phyloP scores from a whole-genome alignment of 2,797 vertebrate species.

The Propithecus deckenii region DNA sequence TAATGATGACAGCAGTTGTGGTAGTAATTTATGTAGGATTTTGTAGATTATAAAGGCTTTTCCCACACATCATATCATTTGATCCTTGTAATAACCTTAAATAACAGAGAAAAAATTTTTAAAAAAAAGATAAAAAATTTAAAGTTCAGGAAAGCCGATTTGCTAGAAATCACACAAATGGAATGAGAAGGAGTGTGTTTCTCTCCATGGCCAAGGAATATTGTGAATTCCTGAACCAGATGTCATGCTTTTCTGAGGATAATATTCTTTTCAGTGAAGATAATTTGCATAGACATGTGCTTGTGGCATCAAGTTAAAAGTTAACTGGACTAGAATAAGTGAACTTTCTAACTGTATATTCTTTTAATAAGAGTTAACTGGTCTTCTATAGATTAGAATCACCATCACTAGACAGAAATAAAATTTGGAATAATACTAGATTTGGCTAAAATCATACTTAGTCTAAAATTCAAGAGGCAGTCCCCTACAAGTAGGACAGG shows the following conservation, averaged over 20 bases:
- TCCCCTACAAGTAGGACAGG: fast-evolving
- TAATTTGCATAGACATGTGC: background rate
- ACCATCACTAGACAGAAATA: background rate
- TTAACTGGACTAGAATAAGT: background rate
- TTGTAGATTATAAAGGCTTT: background rate
- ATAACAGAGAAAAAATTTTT: background rate
- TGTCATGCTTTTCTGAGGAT: too few species aligned
- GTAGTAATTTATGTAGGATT: background rate
- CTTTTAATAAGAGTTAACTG: background rate
- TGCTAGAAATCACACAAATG: background rate
- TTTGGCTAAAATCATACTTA: background rate
- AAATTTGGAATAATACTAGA: background rate
- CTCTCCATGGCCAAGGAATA: background rate
- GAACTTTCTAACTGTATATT: background rate
- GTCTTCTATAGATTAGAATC: background rate
- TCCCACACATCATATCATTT: background rate
- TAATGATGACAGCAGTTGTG: background rate
- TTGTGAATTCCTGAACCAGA: background rate
- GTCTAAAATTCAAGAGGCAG: background rate
- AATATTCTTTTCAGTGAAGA: background rate
- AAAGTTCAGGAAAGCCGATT: background rate
- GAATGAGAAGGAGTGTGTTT: background rate
- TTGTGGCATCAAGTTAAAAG: background rate
- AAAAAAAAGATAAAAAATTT: background rate
- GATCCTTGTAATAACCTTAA: background rate